These are phyloP conservation scores for Oryzias woworae DNA, from an alignment of 2,113 vertebrate genomes.

Conservation along the genomic window DNA sequence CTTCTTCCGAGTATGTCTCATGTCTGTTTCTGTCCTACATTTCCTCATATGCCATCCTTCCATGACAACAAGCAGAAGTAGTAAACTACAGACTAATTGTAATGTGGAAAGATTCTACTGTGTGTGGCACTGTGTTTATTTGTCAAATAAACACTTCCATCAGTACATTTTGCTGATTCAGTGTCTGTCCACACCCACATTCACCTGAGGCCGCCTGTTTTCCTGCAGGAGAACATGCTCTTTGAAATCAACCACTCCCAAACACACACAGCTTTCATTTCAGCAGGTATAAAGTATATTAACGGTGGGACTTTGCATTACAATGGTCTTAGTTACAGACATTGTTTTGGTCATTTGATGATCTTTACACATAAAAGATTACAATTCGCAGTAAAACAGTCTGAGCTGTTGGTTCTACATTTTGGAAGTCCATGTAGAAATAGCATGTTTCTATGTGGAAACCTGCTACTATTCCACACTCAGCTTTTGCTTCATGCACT, in stretches of 20 bases:
- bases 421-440: background rate
- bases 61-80: background rate
- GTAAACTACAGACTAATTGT: too few relatives aligned
- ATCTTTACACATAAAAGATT: too few relatives aligned
- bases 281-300: slow-evolving; percentile 33
- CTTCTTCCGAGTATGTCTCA: background rate
- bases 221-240: slow-evolving; percentile 21
- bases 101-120: too few relatives aligned
- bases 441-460: background rate
- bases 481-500: slow-evolving; percentile 1
- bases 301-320: slow-evolving; percentile 10
- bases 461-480: slow-evolving; percentile 14
- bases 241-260: slow-evolving; percentile 18
- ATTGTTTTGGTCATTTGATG: background rate
- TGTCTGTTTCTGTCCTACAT: background rate
- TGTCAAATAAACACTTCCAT: too few relatives aligned
- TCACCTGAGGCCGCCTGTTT: slow-evolving; percentile 44
- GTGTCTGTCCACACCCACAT: slow-evolving; percentile 21
- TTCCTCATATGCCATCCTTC: background rate
- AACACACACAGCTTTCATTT: slow-evolving; percentile 3
- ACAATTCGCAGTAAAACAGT: too few relatives aligned
- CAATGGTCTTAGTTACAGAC: slow-evolving; percentile 3
- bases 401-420: too few relatives aligned
- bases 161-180: background rate
- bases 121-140: too few relatives aligned